phyloP scores from a whole-genome alignment of 2,888 invertebrate genomes.

The Camponotus fellah region DNA sequence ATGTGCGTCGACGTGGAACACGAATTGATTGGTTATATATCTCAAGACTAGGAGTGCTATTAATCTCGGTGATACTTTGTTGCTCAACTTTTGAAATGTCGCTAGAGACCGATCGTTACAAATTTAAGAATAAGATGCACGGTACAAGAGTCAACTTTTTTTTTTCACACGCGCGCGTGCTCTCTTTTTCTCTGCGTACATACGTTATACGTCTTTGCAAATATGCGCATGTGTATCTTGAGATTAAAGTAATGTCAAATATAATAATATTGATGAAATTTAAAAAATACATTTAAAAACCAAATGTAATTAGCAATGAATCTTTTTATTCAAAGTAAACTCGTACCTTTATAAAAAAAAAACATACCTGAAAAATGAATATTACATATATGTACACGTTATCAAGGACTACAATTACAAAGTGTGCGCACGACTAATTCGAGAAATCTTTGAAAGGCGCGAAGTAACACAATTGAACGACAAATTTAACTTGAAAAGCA shows the following conservation, averaged over 20 bases:
- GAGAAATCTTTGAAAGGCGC: background rate
- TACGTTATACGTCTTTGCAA: background rate
- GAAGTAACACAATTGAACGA: background rate
- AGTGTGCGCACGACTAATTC: background rate
- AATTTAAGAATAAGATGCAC: constrained; percentile 11
- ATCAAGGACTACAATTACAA: background rate
- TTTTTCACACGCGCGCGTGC: too few species aligned
- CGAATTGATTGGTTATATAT: constrained; percentile 34
- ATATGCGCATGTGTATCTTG: background rate
- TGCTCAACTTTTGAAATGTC: constrained; percentile 38
- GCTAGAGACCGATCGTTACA: background rate
- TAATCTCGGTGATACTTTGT: constrained; percentile 38
- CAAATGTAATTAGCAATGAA: background rate
- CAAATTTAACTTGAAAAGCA: constrained; percentile 15
- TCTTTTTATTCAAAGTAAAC: background rate
- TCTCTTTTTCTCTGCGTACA: background rate
- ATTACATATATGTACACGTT: too few species aligned
- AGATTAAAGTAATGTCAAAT: background rate
- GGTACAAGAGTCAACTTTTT: background rate
- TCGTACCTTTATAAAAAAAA: background rate
- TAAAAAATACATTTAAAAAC: background rate
- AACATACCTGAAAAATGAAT: too few species aligned
- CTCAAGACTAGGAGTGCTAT: constrained; percentile 25
- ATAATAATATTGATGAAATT: background rate
- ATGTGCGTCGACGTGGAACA: constrained; percentile 33